These are phyloP conservation scores for Agapornis canus DNA, from an alignment of 2,797 vertebrate genomes.

Conservation along the genomic window DNA sequence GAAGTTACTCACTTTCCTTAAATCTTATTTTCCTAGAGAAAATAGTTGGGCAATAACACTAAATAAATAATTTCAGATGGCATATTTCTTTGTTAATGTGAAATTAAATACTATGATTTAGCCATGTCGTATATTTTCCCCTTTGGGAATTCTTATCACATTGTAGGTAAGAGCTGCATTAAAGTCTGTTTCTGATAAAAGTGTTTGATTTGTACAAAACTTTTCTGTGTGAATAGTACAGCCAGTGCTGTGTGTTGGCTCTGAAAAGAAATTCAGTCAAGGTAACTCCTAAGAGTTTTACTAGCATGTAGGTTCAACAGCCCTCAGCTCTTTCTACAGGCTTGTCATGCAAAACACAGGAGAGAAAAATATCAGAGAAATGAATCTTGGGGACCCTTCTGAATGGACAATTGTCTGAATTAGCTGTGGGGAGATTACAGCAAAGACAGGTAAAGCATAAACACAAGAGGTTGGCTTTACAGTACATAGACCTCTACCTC, in stretches of 20 bases:
- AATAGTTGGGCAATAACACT: neutral
- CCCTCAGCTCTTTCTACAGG: neutral
- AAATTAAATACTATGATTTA: neutral
- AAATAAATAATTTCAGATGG: neutral
- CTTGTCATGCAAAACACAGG: neutral
- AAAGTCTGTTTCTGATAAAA: neutral
- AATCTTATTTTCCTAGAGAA: neutral
- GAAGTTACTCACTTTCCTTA: neutral
- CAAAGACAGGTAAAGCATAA: neutral
- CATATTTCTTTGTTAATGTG: neutral
- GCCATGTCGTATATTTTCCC: neutral
- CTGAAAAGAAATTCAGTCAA: neutral
- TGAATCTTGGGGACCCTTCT: neutral
- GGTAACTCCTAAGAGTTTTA: neutral
- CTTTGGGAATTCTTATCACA: neutral
- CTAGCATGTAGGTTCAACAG: neutral
- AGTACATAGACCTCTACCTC: neutral
- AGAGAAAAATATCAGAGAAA: neutral
- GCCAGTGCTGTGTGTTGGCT: neutral
- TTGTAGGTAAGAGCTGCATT: neutral
- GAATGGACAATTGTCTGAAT: neutral
- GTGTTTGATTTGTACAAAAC: neutral
- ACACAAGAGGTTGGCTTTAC: neutral
- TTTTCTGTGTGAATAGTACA: neutral
- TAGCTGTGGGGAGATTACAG: accelerated